A percentile compares a stretch with the other conserved stretches of the same genome.
phyloP scores from a whole-genome alignment of 2,797 vertebrate genomes.

The Peromyscus aztecus region DNA sequence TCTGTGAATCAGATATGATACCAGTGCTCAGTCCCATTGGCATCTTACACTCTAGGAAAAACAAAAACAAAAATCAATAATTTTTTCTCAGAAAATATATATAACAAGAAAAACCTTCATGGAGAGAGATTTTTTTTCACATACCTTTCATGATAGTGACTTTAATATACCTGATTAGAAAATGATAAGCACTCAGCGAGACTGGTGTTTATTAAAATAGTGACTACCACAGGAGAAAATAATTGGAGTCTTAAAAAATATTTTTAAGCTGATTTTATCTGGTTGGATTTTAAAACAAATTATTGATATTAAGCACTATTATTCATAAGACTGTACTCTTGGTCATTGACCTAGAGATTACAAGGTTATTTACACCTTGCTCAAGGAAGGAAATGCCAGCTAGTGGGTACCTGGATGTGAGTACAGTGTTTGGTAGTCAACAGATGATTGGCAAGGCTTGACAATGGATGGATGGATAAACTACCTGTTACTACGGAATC shows the following conservation, averaged over 20 bases:
- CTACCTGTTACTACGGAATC: not conserved
- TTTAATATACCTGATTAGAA: conserved; percentile 12
- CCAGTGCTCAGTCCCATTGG: conserved; percentile 93
- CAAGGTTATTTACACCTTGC: not conserved
- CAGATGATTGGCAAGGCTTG: not conserved
- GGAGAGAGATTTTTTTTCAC: not conserved
- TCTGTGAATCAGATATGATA: conserved; percentile 91
- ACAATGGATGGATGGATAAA: not conserved
- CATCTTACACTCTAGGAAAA: conserved; percentile 91
- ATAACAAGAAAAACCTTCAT: not conserved
- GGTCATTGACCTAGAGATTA: not conserved
- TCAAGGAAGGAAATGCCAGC: not conserved
- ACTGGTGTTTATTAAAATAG: not conserved
- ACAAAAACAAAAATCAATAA: conserved; percentile 14
- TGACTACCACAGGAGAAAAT: not conserved
- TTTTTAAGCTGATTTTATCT: conserved; percentile 31
- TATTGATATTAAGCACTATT: not conserved
- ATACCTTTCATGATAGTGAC: not conserved
- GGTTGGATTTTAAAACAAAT: conserved; percentile 8
- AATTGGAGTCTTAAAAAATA: conserved; percentile 1
- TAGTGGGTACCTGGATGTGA: not conserved
- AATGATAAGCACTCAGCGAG: not conserved
- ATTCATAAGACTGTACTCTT: not conserved
- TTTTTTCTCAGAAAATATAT: not conserved
- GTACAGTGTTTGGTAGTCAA: not conserved